phyloP scores from a whole-genome alignment of 2,888 invertebrate genomes.

The Caenorhabditis virilis region DNA sequence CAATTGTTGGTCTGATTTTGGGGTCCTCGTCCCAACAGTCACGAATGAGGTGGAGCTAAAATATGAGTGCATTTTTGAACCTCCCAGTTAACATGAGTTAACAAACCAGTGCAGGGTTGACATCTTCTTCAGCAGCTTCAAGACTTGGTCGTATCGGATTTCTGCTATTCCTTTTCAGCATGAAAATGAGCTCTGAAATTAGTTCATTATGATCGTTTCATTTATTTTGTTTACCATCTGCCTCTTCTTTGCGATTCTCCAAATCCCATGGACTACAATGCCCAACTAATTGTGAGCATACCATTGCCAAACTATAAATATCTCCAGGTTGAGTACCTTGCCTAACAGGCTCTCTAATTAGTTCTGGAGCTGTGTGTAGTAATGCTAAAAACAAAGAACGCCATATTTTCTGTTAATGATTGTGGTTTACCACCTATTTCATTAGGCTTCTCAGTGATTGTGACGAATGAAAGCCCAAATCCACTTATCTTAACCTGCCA shows the following conservation, averaged over 20 bases:
- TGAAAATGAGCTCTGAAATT: conserved; percentile 58
- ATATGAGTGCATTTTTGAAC: conserved; percentile 1
- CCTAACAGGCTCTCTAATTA: conserved; percentile 39
- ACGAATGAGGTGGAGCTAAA: conserved; percentile 57
- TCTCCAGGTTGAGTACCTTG: conserved; percentile 38
- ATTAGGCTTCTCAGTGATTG: conserved; percentile 35
- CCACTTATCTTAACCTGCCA: conserved; percentile 60
- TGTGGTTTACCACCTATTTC: too few relatives aligned
- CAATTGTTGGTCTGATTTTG: conserved; percentile 56
- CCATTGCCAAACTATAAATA: conserved; percentile 51
- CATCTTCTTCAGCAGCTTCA: conserved; percentile 43
- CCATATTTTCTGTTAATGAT: too few relatives aligned
- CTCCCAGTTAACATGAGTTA: not conserved
- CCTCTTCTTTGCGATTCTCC: conserved; percentile 53
- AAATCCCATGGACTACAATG: conserved; percentile 51
- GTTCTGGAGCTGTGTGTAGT: conserved; percentile 61
- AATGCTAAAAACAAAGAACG: too few relatives aligned
- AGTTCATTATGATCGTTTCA: too few relatives aligned
- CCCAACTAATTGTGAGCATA: conserved; percentile 44
- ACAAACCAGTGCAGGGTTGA: conserved; percentile 55
- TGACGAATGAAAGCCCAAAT: conserved; percentile 48
- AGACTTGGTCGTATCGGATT: conserved; percentile 45
- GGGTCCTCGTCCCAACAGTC: conserved; percentile 65
- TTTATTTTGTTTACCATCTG: too few relatives aligned
- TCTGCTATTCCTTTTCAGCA: conserved; percentile 58